Evolutionary conservation across 1,140 invertebrate species (phyloP).

Genomic region (Platyura marginata): DNA sequence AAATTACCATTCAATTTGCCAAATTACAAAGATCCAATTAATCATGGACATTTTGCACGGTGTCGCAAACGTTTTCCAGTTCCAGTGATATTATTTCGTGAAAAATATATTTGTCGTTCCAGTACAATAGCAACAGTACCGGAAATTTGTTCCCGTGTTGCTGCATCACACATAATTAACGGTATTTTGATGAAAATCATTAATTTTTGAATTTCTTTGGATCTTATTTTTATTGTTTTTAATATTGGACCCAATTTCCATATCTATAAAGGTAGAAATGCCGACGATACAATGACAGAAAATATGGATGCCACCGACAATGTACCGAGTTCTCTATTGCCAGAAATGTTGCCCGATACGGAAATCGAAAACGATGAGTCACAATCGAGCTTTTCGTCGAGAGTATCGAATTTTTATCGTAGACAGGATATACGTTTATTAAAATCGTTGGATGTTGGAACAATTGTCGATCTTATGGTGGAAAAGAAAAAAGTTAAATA

Average conservation of each 20-base stretch:
- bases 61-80: constrained; percentile 61
- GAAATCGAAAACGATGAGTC: constrained; percentile 11
- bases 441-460: constrained; percentile 49
- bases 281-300: constrained; percentile 6
- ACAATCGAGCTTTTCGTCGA: constrained; percentile 17
- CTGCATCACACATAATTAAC: no score
- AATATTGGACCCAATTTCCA: background rate
- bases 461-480: constrained; percentile 74
- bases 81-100: constrained; percentile 61
- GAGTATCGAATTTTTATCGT: constrained; percentile 38
- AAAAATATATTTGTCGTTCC: constrained; percentile 52
- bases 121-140: constrained; percentile 48
- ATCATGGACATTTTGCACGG: constrained; percentile 35
- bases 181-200: no score
- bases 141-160: constrained; percentile 52
- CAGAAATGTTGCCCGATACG: background rate
- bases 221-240: background rate
- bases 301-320: constrained; percentile 7
- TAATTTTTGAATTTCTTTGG: constrained; percentile 9
- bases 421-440: constrained; percentile 56
- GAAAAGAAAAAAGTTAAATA: constrained; percentile 79
- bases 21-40: constrained; percentile 44
- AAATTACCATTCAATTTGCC: no score
- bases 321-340: constrained; percentile 11
- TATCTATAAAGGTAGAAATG: background rate